These are phyloP conservation scores for Channa argus DNA, from an alignment of 2,113 vertebrate species.

Conservation along the genomic window DNA sequence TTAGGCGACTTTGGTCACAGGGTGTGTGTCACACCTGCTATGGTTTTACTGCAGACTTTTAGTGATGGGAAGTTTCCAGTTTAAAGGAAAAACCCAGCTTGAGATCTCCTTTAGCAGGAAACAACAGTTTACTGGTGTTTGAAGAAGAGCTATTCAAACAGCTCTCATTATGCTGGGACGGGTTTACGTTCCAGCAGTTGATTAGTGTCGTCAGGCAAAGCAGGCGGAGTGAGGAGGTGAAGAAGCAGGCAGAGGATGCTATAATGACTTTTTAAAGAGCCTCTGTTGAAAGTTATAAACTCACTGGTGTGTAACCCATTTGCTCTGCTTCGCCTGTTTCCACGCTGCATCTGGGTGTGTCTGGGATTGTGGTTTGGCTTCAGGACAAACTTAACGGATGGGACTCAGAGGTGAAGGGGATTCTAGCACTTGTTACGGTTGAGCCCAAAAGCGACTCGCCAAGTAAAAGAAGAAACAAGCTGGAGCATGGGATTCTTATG, in stretches of 20 bases:
- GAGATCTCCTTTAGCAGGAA: conserved; percentile 60
- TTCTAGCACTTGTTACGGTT: conserved; percentile 42
- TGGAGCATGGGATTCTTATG: conserved; percentile 22
- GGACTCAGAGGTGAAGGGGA: conserved; percentile 43
- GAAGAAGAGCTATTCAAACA: conserved; percentile 62
- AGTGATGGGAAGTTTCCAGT: conserved; percentile 35
- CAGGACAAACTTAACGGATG: conserved; percentile 58
- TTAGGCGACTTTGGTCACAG: neutral
- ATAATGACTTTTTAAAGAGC: conserved; percentile 72
- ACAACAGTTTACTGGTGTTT: conserved; percentile 67
- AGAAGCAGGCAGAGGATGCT: neutral
- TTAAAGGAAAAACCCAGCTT: conserved; percentile 49
- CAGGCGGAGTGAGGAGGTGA: conserved; percentile 2
- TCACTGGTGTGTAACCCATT: conserved; percentile 63
- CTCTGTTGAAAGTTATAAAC: conserved; percentile 53
- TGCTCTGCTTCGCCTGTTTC: conserved; percentile 42
- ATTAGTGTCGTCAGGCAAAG: conserved; percentile 37
- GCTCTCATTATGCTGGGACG: conserved; percentile 46
- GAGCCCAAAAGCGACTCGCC: conserved; percentile 50
- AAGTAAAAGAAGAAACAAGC: conserved; percentile 52
- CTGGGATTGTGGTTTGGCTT: conserved; percentile 11
- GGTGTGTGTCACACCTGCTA: conserved; percentile 39
- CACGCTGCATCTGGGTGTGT: conserved; percentile 48
- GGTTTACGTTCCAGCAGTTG: conserved; percentile 63
- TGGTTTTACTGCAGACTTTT: conserved; percentile 43